Conservation (phyloP, 1,140 invertebrate genomes). For the Papilio aristodemus region DNA sequence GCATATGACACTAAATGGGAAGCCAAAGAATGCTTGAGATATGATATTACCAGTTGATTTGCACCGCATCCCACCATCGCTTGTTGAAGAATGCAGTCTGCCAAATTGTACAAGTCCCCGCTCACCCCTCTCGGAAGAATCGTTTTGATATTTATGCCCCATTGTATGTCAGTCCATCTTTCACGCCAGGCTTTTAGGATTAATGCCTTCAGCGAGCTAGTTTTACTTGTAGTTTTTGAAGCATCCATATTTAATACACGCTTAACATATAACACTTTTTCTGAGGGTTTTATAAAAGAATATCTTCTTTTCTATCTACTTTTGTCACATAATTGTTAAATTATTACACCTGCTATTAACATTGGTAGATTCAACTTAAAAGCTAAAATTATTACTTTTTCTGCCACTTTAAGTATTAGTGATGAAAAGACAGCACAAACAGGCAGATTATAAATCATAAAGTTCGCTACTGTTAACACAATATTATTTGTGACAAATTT, state of each 20-base stretch:
- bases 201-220: constrained; percentile 91
- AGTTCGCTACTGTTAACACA: neutral
- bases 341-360: neutral
- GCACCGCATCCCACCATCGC: constrained; percentile 95
- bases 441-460: neutral
- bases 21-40: constrained; percentile 94
- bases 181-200: constrained; percentile 95
- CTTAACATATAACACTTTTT: neutral
- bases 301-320: neutral
- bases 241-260: constrained; percentile 80
- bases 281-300: neutral
- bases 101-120: constrained; percentile 94
- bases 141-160: constrained; percentile 97
- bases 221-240: constrained; percentile 90
- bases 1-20: constrained; percentile 95
- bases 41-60: constrained; percentile 93
- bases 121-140: constrained; percentile 92
- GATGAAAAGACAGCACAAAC: neutral
- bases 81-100: constrained; percentile 95
- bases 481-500: too few relatives aligned
- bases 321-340: neutral
- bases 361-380: neutral
- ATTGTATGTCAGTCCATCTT: constrained; percentile 96
- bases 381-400: neutral
- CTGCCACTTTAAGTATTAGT: neutral